Base-by-base conservation (phyloP, 1,140 invertebrate genomes). In the Holcopasites calliopsidis region DNA sequence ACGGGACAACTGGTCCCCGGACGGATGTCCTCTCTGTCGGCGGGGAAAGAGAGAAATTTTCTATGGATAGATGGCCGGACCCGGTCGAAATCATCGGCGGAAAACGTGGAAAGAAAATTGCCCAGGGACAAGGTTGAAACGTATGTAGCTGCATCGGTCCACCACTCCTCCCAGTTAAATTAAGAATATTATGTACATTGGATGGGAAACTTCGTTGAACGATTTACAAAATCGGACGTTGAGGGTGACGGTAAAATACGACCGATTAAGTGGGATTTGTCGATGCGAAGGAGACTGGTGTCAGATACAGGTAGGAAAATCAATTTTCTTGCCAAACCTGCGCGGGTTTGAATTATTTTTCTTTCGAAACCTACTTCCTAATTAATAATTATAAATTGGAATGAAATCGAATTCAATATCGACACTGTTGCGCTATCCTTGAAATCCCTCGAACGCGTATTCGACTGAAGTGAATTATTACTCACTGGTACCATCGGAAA, bases 1-100 rank as follows among this genome's bases (percentile, higher is more conserved):
- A 86, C 86, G 85, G 82, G 88, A 89, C 86, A 88, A 88, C 89
- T 83, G 78, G 81, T 75, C 76, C 82, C 82, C 82, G 74, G 81
- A 80, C 79, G 82, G 88, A 85, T 88, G 87, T 85, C 85, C 86
- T 83, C 80, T 72, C 77, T 78, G 33, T 50, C 13, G 18, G 44
- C 16, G n/a, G 18, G 26, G 26, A 49, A 7, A 11, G 71, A 69
- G 18, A 54, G 70, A 69, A 87, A 87, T 89, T 89, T 86, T 82
- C 78, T 82, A 66, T 71, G 76, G 87, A 82, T 84, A 84, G 88
- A 89, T 86, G 86, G 81, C 85, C 79, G 85, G 31, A 84, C 85
- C 78, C 82, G 80, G 77, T 79, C 82, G 84, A 78, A 87, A 74
- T 86, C 85, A 87, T 89, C 85, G 83, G 72, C 76, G 79, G 66